Conservation (phyloP, 2,113 vertebrate genomes). For the Colinus virginianus region DNA sequence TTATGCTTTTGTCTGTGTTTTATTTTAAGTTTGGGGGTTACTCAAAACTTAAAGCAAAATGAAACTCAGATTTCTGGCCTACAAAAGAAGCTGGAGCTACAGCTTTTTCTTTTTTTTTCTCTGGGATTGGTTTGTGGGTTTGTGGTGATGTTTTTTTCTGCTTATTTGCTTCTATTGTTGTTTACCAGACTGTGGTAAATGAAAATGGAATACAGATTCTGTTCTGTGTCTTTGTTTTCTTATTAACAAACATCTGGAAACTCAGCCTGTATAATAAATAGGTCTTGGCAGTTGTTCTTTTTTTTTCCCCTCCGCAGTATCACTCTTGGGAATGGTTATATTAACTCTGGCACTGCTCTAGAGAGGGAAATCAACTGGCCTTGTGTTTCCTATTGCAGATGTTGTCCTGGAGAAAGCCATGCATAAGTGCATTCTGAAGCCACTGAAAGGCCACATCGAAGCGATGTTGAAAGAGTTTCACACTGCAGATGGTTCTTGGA, state of each 20-base stretch:
- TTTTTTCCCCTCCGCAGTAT: background rate
- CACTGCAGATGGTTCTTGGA: conserved; percentile 86
- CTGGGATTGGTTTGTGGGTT: background rate
- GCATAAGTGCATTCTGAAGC: conserved; percentile 96
- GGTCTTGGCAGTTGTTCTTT: background rate
- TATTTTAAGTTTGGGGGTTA: background rate
- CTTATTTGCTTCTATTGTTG: background rate
- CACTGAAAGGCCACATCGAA: conserved; percentile 88
- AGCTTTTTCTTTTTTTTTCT: background rate
- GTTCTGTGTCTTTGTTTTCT: conserved; percentile 10
- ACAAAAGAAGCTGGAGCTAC: background rate
- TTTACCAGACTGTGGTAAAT: background rate
- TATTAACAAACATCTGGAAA: conserved; percentile 43
- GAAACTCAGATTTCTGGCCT: background rate
- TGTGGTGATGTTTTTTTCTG: background rate
- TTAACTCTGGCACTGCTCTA: background rate
- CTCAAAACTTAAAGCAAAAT: background rate
- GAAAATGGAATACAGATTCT: background rate
- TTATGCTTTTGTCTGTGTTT: background rate
- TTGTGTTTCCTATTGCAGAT: conserved; percentile 80
- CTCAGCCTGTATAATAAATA: background rate
- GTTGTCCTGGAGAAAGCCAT: conserved; percentile 94
- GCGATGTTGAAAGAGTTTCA: conserved; percentile 89
- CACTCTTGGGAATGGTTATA: background rate
- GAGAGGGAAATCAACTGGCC: conserved; percentile 23